A percentile compares a stretch with the other conserved stretches of the same genome.
These are phyloP conservation scores for Nanger granti DNA, from an alignment of 2,113 vertebrate genomes.

Conservation along the genomic window DNA sequence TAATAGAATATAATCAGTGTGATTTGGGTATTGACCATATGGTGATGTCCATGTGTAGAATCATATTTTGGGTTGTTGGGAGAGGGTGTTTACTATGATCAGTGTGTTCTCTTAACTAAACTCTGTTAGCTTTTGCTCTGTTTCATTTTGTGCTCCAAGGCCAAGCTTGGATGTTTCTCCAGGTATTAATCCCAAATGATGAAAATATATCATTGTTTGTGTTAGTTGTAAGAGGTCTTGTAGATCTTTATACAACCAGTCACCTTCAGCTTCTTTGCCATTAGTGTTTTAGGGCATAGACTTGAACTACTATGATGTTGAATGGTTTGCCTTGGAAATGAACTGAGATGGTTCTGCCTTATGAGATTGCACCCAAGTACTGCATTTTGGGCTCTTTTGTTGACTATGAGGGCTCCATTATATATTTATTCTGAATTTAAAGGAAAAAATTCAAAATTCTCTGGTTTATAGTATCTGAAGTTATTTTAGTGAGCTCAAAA, in stretches of 20 bases:
- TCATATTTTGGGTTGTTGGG: not conserved
- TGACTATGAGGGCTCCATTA: not conserved
- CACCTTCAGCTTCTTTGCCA: not conserved
- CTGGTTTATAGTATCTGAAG: not conserved
- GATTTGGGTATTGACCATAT: not conserved
- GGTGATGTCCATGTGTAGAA: not conserved
- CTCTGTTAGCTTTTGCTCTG: not conserved
- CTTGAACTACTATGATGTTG: not conserved
- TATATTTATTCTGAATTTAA: slow-evolving; percentile 9
- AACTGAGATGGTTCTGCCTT: not conserved
- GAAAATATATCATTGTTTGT: not conserved
- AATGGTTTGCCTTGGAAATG: not conserved
- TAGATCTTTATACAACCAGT: not conserved
- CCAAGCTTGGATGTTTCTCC: not conserved
- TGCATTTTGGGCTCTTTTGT: not conserved
- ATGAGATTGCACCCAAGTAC: not conserved
- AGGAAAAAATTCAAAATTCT: not conserved
- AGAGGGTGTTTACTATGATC: not conserved
- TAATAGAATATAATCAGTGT: not conserved
- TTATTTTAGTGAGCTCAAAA: not conserved
- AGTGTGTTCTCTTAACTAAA: not conserved
- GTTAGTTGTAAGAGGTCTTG: not conserved
- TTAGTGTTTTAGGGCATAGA: not conserved
- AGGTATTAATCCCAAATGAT: not conserved
- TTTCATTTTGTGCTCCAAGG: not conserved